phyloP scores from a whole-genome alignment of 2,797 vertebrate species.

The Acipenser transmontanus region DNA sequence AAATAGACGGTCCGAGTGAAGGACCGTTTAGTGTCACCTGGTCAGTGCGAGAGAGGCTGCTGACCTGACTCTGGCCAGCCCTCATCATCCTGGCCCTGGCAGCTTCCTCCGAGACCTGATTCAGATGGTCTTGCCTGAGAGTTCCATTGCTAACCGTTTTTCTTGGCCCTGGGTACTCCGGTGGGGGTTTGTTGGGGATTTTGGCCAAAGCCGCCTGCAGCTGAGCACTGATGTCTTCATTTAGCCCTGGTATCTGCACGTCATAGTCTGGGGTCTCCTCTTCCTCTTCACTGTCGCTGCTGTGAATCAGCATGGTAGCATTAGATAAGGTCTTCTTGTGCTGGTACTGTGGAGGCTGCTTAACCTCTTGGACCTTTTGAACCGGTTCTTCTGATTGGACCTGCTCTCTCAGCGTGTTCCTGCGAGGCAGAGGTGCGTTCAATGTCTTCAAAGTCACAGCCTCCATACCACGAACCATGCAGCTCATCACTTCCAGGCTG shows the following conservation, averaged over 20 bases:
- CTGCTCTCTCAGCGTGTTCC: slow-evolving; percentile 81
- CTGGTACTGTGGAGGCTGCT: slow-evolving; percentile 61
- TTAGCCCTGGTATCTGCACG: slow-evolving; percentile 69
- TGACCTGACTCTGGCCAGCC: slow-evolving; percentile 57
- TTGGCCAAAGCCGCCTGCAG: slow-evolving; percentile 88
- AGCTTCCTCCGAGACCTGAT: slow-evolving; percentile 46
- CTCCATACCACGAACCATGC: slow-evolving; percentile 72
- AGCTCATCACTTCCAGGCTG: slow-evolving; percentile 88
- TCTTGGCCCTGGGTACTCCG: slow-evolving; percentile 85
- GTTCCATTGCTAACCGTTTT: slow-evolving; percentile 68
- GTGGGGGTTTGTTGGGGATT: slow-evolving; percentile 91
- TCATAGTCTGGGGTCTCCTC: slow-evolving; percentile 63
- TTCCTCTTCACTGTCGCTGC: slow-evolving; percentile 82
- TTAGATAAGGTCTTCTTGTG: slow-evolving; percentile 90
- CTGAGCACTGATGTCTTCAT: slow-evolving; percentile 79
- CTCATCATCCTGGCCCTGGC: slow-evolving; percentile 56
- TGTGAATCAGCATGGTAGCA: slow-evolving; percentile 94
- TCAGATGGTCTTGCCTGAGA: slow-evolving; percentile 59
- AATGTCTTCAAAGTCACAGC: slow-evolving; percentile 75
- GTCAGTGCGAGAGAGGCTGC: slow-evolving; percentile 70
- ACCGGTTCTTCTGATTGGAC: slow-evolving; percentile 60
- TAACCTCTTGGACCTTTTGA: slow-evolving; percentile 54
- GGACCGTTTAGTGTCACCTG: slow-evolving; percentile 66
- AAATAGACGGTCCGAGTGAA: slow-evolving; percentile 85
- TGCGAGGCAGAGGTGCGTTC: slow-evolving; percentile 70